Base-by-base conservation (phyloP, 2,113 vertebrate genomes). In the Strix aluco region DNA sequence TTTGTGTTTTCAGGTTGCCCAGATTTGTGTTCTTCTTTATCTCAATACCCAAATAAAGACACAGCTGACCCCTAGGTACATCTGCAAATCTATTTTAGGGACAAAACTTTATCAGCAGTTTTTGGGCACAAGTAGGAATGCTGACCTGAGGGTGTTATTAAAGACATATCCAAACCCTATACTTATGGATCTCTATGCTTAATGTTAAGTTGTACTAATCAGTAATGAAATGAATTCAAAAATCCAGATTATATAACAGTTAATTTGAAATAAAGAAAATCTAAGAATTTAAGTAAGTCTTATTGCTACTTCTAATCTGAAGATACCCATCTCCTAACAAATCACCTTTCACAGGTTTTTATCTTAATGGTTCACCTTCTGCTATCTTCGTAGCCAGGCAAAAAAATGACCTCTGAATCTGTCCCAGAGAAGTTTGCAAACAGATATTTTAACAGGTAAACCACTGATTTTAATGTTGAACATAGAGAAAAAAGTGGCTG, bases 391-490 rank as follows among this genome's bases (percentile, higher is more conserved):
- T 46, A 94, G 83, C 59, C 47, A 93, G 86, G 81, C 70, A 84
- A 92, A 90, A 61, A 88, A 90, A 74, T 62, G 47, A 92, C 82
- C 74, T 88, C 62, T 44, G 58, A 91, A 65, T 91, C 71, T 75
- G 66, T 75, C 83, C 66, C 4, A 38, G 49, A 73, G 75, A 94
- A 81, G 25, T 83, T 83, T 93, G 49, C 52, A 96, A 92, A 95
- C 95, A 95, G 66, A 81, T 89, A 78, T 95, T 97, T 97, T 92
- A 94, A 84, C 65, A 91, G 61, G 61, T 90, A 92, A 95, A 97
- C 40, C 92, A 92, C 70, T 96, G 92, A 82, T 97, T 97, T 96
- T 97, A 86, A 97, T 95, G 93, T 95, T 94, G 84, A 96, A 66
- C 38, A 81, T 81, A 69, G 61, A 93, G 94, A 92, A 97, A 94